Conservation (phyloP, 2,888 invertebrate genomes). For the Eucera pruinosa region DNA sequence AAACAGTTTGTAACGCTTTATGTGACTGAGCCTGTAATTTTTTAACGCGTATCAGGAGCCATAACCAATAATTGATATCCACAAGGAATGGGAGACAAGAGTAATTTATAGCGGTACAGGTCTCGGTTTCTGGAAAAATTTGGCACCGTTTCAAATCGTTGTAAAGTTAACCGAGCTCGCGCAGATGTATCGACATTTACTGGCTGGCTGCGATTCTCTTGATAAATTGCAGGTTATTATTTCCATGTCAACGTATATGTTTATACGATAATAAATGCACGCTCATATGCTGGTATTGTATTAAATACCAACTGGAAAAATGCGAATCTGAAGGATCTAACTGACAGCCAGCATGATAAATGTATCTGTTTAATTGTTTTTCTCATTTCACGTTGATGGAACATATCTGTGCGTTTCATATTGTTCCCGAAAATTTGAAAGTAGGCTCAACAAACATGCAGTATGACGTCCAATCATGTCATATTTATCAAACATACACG, state of each 20-base stretch:
- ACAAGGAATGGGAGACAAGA: conserved; percentile 36
- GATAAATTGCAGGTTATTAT: conserved; percentile 70
- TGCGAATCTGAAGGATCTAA: conserved; percentile 6
- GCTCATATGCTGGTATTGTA: background rate
- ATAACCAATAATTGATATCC: conserved; percentile 69
- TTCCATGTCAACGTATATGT: conserved; percentile 49
- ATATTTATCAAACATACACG: background rate
- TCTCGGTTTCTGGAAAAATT: conserved; percentile 57
- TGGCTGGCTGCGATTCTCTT: conserved; percentile 56
- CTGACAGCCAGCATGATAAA: conserved; percentile 14
- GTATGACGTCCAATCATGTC: background rate
- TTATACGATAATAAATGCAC: conserved; percentile 44
- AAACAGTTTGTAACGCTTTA: too few species aligned
- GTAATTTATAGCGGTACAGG: conserved; percentile 65
- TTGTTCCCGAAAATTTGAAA: background rate
- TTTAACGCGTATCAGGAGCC: conserved; percentile 35
- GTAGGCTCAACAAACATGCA: background rate
- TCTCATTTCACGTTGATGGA: background rate
- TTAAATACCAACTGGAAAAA: conserved; percentile 8
- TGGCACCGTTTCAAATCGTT: conserved; percentile 71
- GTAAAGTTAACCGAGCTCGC: conserved; percentile 66
- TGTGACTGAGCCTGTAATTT: too few species aligned
- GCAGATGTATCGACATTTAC: conserved; percentile 69
- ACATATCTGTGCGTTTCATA: background rate
- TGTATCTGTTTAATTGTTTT: conserved; percentile 11